A percentile compares a stretch with the other conserved stretches of the same genome.
These are phyloP conservation scores for Philaethria dido DNA, from an alignment of 2,888 invertebrate genomes.

Conservation along the genomic window DNA sequence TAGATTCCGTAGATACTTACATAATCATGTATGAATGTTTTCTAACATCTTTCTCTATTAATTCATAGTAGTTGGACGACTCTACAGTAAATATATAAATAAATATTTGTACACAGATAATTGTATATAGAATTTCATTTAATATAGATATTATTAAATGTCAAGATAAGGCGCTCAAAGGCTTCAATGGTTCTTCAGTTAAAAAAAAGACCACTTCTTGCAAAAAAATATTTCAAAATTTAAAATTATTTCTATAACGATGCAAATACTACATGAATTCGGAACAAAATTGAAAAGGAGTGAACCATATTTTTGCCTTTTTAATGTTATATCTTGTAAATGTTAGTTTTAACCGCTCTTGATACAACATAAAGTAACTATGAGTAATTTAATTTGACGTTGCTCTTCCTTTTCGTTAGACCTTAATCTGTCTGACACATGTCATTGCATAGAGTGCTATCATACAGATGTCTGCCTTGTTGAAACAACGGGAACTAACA, in stretches of 20 bases:
- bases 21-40: too few relatives aligned
- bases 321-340: not conserved
- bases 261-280: not conserved
- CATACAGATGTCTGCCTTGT: constrained; percentile 1
- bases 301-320: not conserved
- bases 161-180: too few relatives aligned
- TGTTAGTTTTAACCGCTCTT: not conserved
- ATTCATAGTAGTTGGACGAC: too few relatives aligned
- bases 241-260: not conserved
- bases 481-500: constrained; percentile 7
- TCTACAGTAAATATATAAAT: too few relatives aligned
- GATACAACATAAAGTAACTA: not conserved
- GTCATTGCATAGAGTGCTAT: constrained; percentile 19
- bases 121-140: too few relatives aligned
- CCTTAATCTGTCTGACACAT: constrained; percentile 23
- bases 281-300: not conserved
- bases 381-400: constrained; percentile 1
- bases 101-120: too few relatives aligned
- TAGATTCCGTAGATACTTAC: not conserved
- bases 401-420: constrained; percentile 13
- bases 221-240: too few relatives aligned
- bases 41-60: too few relatives aligned
- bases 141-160: too few relatives aligned
- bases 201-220: too few relatives aligned
- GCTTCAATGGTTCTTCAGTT: too few relatives aligned